Evolutionary conservation across 2,113 vertebrate species (phyloP).

Genomic region (Thymallus thymallus): DNA sequence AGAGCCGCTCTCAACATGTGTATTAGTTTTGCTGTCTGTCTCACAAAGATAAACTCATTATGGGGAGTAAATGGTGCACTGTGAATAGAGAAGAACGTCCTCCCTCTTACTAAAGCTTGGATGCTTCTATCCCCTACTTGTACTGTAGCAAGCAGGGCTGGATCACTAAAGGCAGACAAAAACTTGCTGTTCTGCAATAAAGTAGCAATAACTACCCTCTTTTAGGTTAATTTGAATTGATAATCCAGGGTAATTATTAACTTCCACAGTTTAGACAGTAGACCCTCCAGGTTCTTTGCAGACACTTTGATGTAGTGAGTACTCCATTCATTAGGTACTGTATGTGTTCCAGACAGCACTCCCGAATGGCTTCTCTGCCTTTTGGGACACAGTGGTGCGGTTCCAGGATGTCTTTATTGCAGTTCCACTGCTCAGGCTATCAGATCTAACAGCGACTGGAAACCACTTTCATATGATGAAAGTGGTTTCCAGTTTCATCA

Average conservation of each 20-base stretch:
- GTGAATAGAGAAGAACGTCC: not conserved
- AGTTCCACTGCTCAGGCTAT: too few relatives aligned
- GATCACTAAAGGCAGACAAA: not conserved
- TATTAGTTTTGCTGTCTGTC: not conserved
- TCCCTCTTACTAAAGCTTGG: not conserved
- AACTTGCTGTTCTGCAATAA: not conserved
- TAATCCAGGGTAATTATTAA: too few relatives aligned
- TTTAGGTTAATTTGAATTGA: slow-evolving; percentile 1
- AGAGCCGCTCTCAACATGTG: slow-evolving; percentile 1
- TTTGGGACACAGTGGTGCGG: not conserved
- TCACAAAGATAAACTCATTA: not conserved
- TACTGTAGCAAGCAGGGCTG: not conserved
- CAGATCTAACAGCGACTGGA: too few relatives aligned
- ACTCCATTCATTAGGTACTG: too few relatives aligned
- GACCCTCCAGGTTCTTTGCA: too few relatives aligned
- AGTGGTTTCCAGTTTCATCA: too few relatives aligned
- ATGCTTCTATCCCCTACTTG: not conserved
- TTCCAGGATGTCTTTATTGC: too few relatives aligned
- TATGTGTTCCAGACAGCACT: too few relatives aligned
- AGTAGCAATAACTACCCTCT: not conserved
- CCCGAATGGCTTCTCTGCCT: too few relatives aligned
- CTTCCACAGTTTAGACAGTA: too few relatives aligned
- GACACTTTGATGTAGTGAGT: too few relatives aligned
- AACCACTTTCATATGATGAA: too few relatives aligned
- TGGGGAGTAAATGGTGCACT: not conserved